Evolutionary conservation across 2,888 invertebrate species (phyloP), one percentile per base, ranked within the genome.

Genomic region (Rosalia funebris): DNA sequence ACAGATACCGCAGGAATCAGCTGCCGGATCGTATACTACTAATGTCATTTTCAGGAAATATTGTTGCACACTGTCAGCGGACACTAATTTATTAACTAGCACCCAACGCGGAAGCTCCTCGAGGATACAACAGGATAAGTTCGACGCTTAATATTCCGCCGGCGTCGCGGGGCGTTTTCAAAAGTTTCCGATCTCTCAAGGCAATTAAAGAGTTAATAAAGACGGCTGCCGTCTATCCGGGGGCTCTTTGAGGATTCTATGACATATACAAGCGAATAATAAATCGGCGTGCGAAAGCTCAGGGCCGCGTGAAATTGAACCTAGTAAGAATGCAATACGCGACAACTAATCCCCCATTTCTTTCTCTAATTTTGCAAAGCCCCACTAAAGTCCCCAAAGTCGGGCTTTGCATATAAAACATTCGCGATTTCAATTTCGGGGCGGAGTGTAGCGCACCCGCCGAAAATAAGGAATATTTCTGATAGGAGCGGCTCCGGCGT

Each of bases 401-500:
- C 77, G 67, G 71, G 77, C 77, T 79, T 78, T 79, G 79, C 79
- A 79, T 79, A 79, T 78, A 79, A 79, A 79, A 77, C 75, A 74
- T 74, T 72, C 69, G 62, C 75, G 73, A 77, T 78, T 65, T 77
- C 78, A 78, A 77, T 79, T 78, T 77, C 75, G 58, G 54, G 57
- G 54, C 65, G 39, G 68, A 66, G 68, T 72, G 66, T 69, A 69
- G 70, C 67, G 63, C 66, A 57, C 53, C 41, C 41, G 17, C 16
- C 25, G 42, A 32, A 50, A 42, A 32, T 42, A 19, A 42, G 39
- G 53, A 32, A 53, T 53, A 42, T 42, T 41, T 20, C 53, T 42
- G 32, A 50, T 50, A 50, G 39, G 39, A 50, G n/a, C 53, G 20
- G 17, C 34, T n/a, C 14, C 34, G 19, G 4, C 25, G 17, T 20